Percentiles rank a stretch among this genome's conserved stretches.
phyloP scores from a whole-genome alignment of 2,113 vertebrate species.

The Daphoenositta chrysoptera region DNA sequence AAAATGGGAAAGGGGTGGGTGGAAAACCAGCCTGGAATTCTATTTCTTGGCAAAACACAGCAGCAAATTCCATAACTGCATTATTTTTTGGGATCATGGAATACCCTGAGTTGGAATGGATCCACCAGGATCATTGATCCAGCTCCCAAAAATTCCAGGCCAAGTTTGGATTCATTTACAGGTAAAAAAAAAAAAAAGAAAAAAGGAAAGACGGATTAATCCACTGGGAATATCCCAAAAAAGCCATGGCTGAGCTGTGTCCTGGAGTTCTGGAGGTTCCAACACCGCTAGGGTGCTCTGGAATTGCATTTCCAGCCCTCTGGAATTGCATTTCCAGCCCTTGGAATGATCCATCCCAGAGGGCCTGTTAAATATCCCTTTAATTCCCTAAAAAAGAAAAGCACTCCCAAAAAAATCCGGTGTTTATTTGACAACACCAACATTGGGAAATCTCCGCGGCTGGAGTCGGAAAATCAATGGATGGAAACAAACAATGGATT shows the following conservation, averaged over 20 bases:
- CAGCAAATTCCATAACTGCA: not conserved
- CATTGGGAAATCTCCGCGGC: not conserved
- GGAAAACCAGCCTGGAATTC: not conserved
- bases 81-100: not conserved
- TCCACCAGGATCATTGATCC: not conserved
- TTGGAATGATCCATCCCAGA: not conserved
- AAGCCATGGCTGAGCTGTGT: not conserved
- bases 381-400: not conserved
- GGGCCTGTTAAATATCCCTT: not conserved
- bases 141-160: not conserved
- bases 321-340: not conserved
- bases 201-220: not conserved
- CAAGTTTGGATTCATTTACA: rapidly evolving
- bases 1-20: not conserved
- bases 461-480: not conserved
- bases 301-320: not conserved
- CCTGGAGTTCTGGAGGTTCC: not conserved
- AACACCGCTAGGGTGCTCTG: not conserved
- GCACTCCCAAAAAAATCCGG: rapidly evolving
- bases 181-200: no score
- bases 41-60: not conserved
- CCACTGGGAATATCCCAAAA: not conserved
- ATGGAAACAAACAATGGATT: not conserved
- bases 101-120: not conserved
- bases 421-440: not conserved